A percentile compares a stretch with the other conserved stretches of the same genome.
These are phyloP conservation scores for Campylorhamphus procurvoides DNA, from an alignment of 2,113 vertebrate species.

Conservation along the genomic window DNA sequence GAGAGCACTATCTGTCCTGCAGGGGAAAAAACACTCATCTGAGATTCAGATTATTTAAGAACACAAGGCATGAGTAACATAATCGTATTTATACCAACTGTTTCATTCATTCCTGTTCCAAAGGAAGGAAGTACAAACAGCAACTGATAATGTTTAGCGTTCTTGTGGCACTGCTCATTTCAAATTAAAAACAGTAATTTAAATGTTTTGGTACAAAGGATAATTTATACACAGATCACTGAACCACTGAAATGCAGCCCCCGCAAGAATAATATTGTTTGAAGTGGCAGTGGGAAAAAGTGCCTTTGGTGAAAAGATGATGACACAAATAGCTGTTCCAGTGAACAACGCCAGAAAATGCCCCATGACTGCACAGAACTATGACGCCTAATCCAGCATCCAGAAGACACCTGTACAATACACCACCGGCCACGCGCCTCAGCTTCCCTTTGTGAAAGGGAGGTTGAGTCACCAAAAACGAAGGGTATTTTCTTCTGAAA, in stretches of 20 bases:
- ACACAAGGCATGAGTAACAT: background rate
- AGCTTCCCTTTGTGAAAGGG: background rate
- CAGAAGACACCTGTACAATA: background rate
- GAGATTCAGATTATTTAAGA: background rate
- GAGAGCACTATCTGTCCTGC: background rate
- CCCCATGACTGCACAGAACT: background rate
- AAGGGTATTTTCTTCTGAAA: background rate
- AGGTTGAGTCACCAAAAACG: background rate
- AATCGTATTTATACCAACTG: background rate
- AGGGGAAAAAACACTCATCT: background rate
- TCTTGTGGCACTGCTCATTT: background rate
- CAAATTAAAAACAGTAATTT: background rate
- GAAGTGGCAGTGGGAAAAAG: background rate
- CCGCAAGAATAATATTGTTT: background rate
- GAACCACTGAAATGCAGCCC: background rate
- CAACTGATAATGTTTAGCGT: background rate
- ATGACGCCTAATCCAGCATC: background rate
- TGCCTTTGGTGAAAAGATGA: background rate
- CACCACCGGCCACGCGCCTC: background rate
- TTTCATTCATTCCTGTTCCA: slow-evolving; percentile 5
- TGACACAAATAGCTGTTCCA: background rate
- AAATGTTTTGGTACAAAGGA: background rate
- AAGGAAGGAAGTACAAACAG: background rate
- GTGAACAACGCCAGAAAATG: background rate
- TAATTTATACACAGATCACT: background rate